A percentile compares a stretch with the other conserved stretches of the same genome.
Conservation (phyloP, 2,888 invertebrate species). For the Belgica antarctica region DNA sequence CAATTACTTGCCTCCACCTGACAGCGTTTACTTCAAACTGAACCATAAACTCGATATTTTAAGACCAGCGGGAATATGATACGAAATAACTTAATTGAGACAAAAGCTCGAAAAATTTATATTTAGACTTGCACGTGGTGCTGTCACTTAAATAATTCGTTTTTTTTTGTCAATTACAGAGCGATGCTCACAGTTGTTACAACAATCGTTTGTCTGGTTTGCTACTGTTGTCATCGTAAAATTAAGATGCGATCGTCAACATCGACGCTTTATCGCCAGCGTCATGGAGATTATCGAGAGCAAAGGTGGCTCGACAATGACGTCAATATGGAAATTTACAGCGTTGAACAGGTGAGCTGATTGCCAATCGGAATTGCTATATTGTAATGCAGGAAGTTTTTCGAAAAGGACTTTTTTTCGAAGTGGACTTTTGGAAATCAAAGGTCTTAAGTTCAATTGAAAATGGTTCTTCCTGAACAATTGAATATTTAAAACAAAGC, state of each 20-base stretch:
- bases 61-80: neutral
- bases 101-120: neutral
- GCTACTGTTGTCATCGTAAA: constrained; percentile 64
- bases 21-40: neutral
- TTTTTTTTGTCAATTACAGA: constrained; percentile 56
- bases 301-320: constrained; percentile 55
- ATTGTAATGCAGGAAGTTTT: neutral
- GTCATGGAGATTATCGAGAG: no score
- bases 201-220: constrained; percentile 72
- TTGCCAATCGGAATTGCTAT: neutral
- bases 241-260: constrained; percentile 54
- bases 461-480: neutral
- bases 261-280: constrained; percentile 50
- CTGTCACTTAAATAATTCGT: no score
- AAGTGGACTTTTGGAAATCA: no score
- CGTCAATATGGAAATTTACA: constrained; percentile 56
- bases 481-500: neutral
- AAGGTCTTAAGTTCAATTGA: neutral
- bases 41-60: neutral
- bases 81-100: neutral
- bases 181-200: constrained; percentile 76
- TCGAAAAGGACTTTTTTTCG: no score
- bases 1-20: neutral
- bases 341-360: constrained; percentile 54
- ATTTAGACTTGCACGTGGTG: constrained; percentile 1